Evolutionary conservation across 2,888 invertebrate genomes (phyloP), one percentile per base, ranked within the genome.

Genomic region (Lepidonotus clava): DNA sequence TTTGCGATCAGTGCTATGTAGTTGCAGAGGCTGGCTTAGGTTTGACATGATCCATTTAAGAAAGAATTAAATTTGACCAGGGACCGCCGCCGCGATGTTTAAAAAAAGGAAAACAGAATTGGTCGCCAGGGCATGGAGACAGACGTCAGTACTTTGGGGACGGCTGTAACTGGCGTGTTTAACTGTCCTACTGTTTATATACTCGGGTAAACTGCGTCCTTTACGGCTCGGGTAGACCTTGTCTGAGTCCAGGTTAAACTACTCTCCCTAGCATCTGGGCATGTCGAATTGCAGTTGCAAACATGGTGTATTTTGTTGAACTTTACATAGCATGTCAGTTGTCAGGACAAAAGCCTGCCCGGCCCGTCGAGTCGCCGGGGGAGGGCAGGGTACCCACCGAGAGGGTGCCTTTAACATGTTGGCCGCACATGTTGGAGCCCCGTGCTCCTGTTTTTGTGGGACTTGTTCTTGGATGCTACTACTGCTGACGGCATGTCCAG

Each of bases 11-110:
- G 1, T 2, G 24, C 28, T 61, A 24, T 18, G 11, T 24, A 28
- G 61, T 8, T 61, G 61, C 61, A 61, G 28, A 61, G 61, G 11
- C 61, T 61, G n/a, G 11, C 24, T 46, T 46, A 6, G 46, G 46
- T 24, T 61, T 61, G 61, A 61, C 61, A 61, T 61, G 61, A 61
- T 61, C 61, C 61, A 61, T 61, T 61, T 61, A 61, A 24, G n/a
- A n/a, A 11, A 28, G 24, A 61, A 61, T 61, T 61, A 61, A 61
- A 61, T 28, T 14, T 61, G 61, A 61, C 61, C 61, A 28, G 28
- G 14, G 61, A 24, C 61, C 61, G 28, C 21, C 24, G 61, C 61
- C 61, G 28, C n/a, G n/a, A n/a, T n/a, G n/a, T n/a, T n/a, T n/a
- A n/a, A n/a, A n/a, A n/a, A n/a, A n/a, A n/a, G n/a, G n/a, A n/a